Evolutionary conservation across 2,797 vertebrate species (phyloP).

Genomic region (Apogon hyalosoma): DNA sequence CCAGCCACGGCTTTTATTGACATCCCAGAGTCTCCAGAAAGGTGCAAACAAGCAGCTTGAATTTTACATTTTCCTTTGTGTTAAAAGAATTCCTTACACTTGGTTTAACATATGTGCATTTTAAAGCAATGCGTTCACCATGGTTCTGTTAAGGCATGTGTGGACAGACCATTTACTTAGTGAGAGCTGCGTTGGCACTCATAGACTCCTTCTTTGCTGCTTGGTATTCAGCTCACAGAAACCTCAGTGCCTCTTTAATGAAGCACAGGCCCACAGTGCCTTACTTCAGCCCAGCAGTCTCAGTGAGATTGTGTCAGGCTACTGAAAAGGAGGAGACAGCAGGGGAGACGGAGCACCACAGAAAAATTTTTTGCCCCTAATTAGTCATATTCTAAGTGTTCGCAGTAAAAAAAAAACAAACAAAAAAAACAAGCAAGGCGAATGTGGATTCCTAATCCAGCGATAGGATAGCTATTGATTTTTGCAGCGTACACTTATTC

Average conservation of each 20-base stretch:
- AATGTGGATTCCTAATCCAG: constrained; percentile 18
- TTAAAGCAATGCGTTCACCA: constrained; percentile 21
- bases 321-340: constrained; percentile 49
- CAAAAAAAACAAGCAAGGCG: constrained; percentile 3
- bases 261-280: constrained; percentile 66
- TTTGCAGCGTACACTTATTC: not conserved
- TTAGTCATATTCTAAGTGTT: constrained; percentile 31
- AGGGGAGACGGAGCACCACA: constrained; percentile 16
- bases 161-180: constrained; percentile 50
- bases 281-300: constrained; percentile 57
- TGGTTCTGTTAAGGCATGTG: constrained; percentile 39
- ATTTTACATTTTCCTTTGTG: not conserved
- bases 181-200: constrained; percentile 60
- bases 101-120: constrained; percentile 8
- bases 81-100: constrained; percentile 15
- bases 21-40: constrained; percentile 67
- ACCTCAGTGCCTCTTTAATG: constrained; percentile 64
- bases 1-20: constrained; percentile 49
- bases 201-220: constrained; percentile 50
- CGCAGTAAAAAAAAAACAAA: not conserved
- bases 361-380: constrained; percentile 25
- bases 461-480: constrained; percentile 9
- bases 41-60: constrained; percentile 45
- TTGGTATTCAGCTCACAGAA: constrained; percentile 79
- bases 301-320: constrained; percentile 41